Evolutionary conservation across 2,888 invertebrate species (phyloP).

Genomic region (Scaptomyza parva): DNA sequence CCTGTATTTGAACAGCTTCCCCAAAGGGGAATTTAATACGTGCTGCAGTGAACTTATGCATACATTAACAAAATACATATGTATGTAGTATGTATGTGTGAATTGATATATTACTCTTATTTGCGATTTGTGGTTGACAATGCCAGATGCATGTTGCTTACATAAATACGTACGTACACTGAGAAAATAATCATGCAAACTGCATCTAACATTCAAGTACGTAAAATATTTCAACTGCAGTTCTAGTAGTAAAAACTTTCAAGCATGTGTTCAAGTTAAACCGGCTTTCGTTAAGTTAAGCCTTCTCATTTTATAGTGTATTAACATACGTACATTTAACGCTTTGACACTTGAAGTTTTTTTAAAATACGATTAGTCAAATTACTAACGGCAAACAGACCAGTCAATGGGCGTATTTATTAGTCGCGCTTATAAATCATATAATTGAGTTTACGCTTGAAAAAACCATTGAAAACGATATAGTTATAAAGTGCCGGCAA

Average conservation of each 20-base stretch:
- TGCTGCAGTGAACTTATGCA: conserved; percentile 12
- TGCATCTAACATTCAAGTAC: background rate
- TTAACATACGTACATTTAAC: background rate
- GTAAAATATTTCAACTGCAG: background rate
- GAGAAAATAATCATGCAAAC: background rate
- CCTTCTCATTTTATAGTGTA: background rate
- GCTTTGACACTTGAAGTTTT: conserved; percentile 5
- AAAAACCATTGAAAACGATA: background rate
- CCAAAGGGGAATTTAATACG: conserved; percentile 57
- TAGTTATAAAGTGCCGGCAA: conserved; percentile 19
- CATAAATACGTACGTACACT: background rate
- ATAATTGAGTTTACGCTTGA: too few relatives aligned
- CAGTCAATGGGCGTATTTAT: conserved; percentile 38
- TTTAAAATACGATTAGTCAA: conserved; percentile 31
- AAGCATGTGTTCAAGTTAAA: too few relatives aligned
- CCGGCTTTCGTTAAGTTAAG: too few relatives aligned
- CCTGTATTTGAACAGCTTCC: conserved; percentile 62
- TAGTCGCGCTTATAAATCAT: conserved; percentile 14
- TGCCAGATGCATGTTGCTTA: conserved; percentile 3
- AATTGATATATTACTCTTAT: background rate
- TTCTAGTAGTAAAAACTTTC: background rate
- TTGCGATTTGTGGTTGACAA: conserved; percentile 29
- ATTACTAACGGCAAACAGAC: conserved; percentile 9
- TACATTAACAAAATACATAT: background rate
- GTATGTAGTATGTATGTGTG: too few relatives aligned